Base-by-base conservation (phyloP, 2,797 vertebrate species). In the Cygnus olor region DNA sequence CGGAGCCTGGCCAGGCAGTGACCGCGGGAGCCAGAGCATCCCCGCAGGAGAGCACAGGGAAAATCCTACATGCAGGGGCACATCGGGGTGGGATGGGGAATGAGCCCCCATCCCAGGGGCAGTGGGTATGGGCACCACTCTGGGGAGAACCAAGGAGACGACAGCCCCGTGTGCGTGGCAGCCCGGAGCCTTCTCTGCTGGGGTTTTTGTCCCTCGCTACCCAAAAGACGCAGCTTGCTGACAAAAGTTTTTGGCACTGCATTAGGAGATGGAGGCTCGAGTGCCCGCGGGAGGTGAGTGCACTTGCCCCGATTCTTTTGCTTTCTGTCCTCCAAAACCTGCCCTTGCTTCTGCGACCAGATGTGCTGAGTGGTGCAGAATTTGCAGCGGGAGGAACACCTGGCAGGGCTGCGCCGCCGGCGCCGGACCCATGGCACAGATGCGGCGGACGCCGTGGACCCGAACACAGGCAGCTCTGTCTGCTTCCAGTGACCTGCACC, bases 401-500 rank as follows among this genome's bases (percentile, higher is more conserved):
- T 95, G 94, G 90, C 6, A 2, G 66, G 13, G 86, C 1, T 4
- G 16, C 11, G 68, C 57, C 1, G 42, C 54, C 14, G 54, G 72
- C 44, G 15, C n/a, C 9, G 30, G 34, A 65, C 79, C 5, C 38
- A 20, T 73, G 89, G 69, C 61, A 63, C 85, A 60, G 58, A 72
- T 66, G 60, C 0, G 53, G 45, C 3, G 2, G 32, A 70, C 7
- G n/a, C 58, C 4, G 16, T 2, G 3, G 56, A 38, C 65, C 42
- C 5, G 16, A 89, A 91, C 94, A 85, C 36, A 68, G 85, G 79
- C 71, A 1, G 95, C 88, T 95, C 94, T 95, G 95, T 94, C 40
- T 36, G 77, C 73, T n/a, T 1, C 25, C 54, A 2, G 32, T 14
- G 80, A 24, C 91, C 87, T 3, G 58, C 64, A 27, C 81, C 90